phyloP scores from a whole-genome alignment of 2,797 vertebrate species.

The Melanotaenia boesemani region DNA sequence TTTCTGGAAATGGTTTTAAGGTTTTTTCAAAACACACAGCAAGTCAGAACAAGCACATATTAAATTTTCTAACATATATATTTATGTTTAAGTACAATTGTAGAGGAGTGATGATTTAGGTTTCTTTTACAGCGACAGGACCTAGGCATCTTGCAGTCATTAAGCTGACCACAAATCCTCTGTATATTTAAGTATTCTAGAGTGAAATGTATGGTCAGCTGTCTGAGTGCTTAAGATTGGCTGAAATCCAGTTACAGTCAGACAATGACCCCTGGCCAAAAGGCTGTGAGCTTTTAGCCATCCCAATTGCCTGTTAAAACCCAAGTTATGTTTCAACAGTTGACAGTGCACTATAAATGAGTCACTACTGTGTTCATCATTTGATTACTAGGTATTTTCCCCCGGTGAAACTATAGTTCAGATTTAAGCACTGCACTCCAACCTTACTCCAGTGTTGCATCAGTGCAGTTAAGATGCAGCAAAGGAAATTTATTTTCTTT shows the following conservation, averaged over 20 bases:
- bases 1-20: no score
- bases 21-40: no score
- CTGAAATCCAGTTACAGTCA: neutral
- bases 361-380: constrained; percentile 2
- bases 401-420: constrained; percentile 6
- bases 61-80: no score
- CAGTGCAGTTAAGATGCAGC: constrained; percentile 31
- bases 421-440: constrained; percentile 13
- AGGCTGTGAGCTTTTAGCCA: neutral
- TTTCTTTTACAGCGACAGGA: no score
- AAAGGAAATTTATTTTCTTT: constrained; percentile 12
- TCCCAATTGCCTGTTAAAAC: neutral
- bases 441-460: constrained; percentile 52
- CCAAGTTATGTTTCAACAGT: neutral
- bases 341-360: neutral
- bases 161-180: neutral
- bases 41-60: neutral
- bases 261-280: neutral
- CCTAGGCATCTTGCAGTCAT: neutral
- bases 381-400: constrained; percentile 24
- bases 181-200: neutral
- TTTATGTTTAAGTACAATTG: neutral
- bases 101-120: neutral
- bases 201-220: neutral
- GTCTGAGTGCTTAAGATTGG: neutral